Evolutionary conservation across 1,140 invertebrate genomes (phyloP), one percentile per base, ranked within the genome.

Genomic region (Laodelphax striatellus): DNA sequence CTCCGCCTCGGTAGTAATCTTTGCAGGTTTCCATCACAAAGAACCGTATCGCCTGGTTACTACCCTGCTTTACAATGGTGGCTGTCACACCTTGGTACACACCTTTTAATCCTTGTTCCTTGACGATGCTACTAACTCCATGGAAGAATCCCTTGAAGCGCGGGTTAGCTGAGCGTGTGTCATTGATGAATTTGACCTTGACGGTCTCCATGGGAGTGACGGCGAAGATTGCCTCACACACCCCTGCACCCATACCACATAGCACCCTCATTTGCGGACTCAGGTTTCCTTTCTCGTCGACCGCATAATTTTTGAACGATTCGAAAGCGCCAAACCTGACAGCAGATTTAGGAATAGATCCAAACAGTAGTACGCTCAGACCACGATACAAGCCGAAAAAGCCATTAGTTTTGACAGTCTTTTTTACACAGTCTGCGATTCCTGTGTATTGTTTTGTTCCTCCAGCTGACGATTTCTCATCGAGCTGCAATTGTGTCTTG

Each of bases 141-240:
- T 99, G 94, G 64, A 90, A 86, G 75, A 99, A 98, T 14, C 97
- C 96, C 69, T 79, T 85, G 69, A 85, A 99, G 73, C 85, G 82
- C 17, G 97, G 97, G 69, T 94, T 94, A 14, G 84, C 81, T 41
- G 88, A 88, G 66, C 95, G 80, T 77, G 95, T 92, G 73, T 99
- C 97, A 71, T 99, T 94, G 67, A 99, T 99, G 72, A 99, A 99
- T 77, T 99, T 99, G 28, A 99, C 96, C 81, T 99, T 99, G 50
- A 99, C 80, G 0, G 97, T 99, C 76, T 99, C 97, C 97, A 99
- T 99, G 5, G 97, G 97, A 0, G 96, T 99, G 0, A 99, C 96
- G 3, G 90, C 95, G 62, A 98, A 84, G 65, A 99, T 85, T 16
- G 97, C 97, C 77, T 97, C 97, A 62, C 81, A 84, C 6, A 98